Evolutionary conservation across 2,888 invertebrate species (phyloP), one percentile per base, ranked within the genome.

Genomic region (Colletes collaris): DNA sequence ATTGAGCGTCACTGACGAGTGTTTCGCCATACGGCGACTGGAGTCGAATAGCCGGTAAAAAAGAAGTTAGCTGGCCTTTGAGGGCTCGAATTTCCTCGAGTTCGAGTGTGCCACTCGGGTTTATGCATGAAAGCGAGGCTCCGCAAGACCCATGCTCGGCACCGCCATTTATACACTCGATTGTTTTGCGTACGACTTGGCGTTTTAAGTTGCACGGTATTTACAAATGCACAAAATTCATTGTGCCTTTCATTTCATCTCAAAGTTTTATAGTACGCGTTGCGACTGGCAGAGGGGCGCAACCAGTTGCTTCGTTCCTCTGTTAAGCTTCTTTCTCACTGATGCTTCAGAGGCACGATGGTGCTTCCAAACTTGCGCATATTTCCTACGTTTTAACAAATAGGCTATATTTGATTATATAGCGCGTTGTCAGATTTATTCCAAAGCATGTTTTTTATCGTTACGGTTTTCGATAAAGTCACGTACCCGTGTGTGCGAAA

Each of bases 21-120:
- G 72, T 81, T 76, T 86, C 80, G 75, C 84, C 79, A 77, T 79
- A 76, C 74, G 76, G 62, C 82, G 82, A 72, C 27, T 27, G 81
- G 64, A 81, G 77, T 82, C 76, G 86, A 74, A 69, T 83, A 52
- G 79, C 69, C 81, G 68, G 75, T 79, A 79, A 87, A 83, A 83
- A 86, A 76, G 76, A 67, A 83, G 76, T 71, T 71, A 63, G 55
- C 69, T 58, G 73, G 79, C 59, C 81, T 83, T 83, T 82, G 75
- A 79, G 74, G 80, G 81, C 68, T 86, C 85, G 77, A 86, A 86
- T 86, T 86, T 85, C 83, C 73, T 68, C 35, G 64, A 71, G 75
- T 75, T 76, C 70, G 68, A 60, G 64, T 64, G 68, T 65, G 60
- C 65, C 69, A 62, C 65, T 80, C 35, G 63, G 66, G 49, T 64